Evolutionary conservation across 2,888 invertebrate species (phyloP).

Genomic region (Apotomis betuletana): DNA sequence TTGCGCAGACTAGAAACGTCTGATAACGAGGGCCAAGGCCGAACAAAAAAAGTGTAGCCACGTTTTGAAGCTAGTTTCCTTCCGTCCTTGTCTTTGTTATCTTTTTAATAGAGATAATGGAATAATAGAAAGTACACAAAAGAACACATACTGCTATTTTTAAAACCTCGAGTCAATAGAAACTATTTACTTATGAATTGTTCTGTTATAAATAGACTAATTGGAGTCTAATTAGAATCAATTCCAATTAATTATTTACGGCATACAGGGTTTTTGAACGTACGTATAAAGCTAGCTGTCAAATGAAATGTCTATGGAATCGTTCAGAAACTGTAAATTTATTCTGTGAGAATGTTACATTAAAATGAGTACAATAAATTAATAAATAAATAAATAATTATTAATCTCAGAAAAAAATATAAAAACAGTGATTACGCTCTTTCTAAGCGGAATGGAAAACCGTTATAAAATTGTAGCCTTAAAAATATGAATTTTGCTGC

Average conservation of each 20-base stretch:
- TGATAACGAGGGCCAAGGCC: constrained; percentile 48
- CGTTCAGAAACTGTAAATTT: constrained; percentile 5
- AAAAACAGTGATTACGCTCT: no score
- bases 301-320: not conserved
- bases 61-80: constrained; percentile 22
- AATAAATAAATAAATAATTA: no score
- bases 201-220: constrained; percentile 4
- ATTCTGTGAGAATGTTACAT: not conserved
- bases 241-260: constrained; percentile 24
- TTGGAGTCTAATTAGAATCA: constrained; percentile 11
- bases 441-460: no score
- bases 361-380: no score
- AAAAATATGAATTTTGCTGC: no score
- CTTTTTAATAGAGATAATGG: not conserved
- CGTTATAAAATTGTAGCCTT: no score
- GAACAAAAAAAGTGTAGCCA: constrained; percentile 33
- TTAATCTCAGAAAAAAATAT: no score
- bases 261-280: constrained; percentile 23
- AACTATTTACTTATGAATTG: constrained; percentile 5
- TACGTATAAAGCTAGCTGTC: constrained; percentile 1
- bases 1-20: constrained; percentile 49
- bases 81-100: not conserved
- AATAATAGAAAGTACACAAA: not conserved
- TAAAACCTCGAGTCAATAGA: not conserved
- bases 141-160: not conserved